Evolutionary conservation across 2,888 invertebrate species (phyloP).

Genomic region (Catocala fraxini): DNA sequence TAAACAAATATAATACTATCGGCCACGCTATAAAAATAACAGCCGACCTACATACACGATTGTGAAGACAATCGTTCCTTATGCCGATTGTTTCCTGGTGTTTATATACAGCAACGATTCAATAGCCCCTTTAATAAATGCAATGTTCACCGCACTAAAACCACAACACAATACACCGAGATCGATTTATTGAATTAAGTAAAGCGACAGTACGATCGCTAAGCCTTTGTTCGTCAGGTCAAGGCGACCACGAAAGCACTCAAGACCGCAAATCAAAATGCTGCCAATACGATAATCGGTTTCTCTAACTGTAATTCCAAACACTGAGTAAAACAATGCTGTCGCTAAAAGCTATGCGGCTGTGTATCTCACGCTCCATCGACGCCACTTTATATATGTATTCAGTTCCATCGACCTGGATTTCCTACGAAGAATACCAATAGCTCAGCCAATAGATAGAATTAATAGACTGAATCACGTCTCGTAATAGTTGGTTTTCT

Average conservation of each 20-base stretch:
- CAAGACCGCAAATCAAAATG: slow-evolving; percentile 39
- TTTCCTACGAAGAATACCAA: slow-evolving; percentile 69
- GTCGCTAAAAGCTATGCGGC: slow-evolving; percentile 55
- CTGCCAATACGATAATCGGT: slow-evolving; percentile 46
- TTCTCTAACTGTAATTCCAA: slow-evolving; percentile 61
- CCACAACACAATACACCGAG: slow-evolving; percentile 36
- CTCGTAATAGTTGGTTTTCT: slow-evolving; percentile 41
- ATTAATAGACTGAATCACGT: slow-evolving; percentile 51
- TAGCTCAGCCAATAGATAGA: slow-evolving; percentile 57
- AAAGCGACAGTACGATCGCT: slow-evolving; percentile 24
- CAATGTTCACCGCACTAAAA: slow-evolving; percentile 34
- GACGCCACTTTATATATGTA: slow-evolving; percentile 56
- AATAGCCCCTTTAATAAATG: slow-evolving; percentile 50
- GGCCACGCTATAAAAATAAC: slow-evolving; percentile 20
- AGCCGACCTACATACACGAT: slow-evolving; percentile 19
- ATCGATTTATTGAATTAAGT: slow-evolving; percentile 35
- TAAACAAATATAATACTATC: not conserved
- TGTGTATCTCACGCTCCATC: slow-evolving; percentile 63
- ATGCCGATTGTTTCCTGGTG: slow-evolving; percentile 51
- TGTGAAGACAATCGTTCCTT: slow-evolving; percentile 34
- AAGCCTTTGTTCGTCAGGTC: slow-evolving; percentile 36
- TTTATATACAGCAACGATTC: slow-evolving; percentile 53
- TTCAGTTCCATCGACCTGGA: slow-evolving; percentile 67
- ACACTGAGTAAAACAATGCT: slow-evolving; percentile 63
- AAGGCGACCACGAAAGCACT: slow-evolving; percentile 48